A percentile compares a stretch with the other conserved stretches of the same genome.
Evolutionary conservation across 2,888 invertebrate genomes (phyloP).

Genomic region (Euclidia mi): DNA sequence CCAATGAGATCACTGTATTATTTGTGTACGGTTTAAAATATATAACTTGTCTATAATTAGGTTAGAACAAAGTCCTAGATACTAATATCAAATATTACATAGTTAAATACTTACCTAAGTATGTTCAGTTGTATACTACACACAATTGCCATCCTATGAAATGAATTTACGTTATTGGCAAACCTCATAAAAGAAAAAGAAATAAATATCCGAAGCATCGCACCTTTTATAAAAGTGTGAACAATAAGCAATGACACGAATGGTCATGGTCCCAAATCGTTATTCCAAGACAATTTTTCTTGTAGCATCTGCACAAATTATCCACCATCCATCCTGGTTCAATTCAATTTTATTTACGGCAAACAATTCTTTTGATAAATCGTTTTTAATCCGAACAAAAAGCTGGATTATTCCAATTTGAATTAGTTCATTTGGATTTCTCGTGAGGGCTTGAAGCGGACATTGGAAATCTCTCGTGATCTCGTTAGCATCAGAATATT

Average conservation of each 20-base stretch:
- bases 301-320: slow-evolving; percentile 56
- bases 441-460: slow-evolving; percentile 41
- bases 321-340: slow-evolving; percentile 47
- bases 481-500: slow-evolving; percentile 62
- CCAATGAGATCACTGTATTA: no score
- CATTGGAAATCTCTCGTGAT: slow-evolving; percentile 55
- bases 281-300: slow-evolving; percentile 49
- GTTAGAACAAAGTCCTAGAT: no score
- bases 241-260: slow-evolving; percentile 17
- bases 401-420: slow-evolving; percentile 60
- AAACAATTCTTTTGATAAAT: slow-evolving; percentile 67
- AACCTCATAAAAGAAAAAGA: no score
- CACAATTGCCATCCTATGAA: no score
- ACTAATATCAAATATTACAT: no score
- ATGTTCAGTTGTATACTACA: no score
- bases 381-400: slow-evolving; percentile 66
- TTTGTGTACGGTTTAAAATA: no score
- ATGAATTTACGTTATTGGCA: no score
- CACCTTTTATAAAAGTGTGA: slow-evolving; percentile 28
- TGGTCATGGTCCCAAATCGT: slow-evolving; percentile 27
- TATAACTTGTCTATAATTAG: no score
- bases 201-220: no score
- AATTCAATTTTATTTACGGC: slow-evolving; percentile 58
- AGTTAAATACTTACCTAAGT: no score
- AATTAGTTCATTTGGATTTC: slow-evolving; percentile 58